Evolutionary conservation across 2,797 vertebrate species (phyloP).

Genomic region (Jordanella pulchra): DNA sequence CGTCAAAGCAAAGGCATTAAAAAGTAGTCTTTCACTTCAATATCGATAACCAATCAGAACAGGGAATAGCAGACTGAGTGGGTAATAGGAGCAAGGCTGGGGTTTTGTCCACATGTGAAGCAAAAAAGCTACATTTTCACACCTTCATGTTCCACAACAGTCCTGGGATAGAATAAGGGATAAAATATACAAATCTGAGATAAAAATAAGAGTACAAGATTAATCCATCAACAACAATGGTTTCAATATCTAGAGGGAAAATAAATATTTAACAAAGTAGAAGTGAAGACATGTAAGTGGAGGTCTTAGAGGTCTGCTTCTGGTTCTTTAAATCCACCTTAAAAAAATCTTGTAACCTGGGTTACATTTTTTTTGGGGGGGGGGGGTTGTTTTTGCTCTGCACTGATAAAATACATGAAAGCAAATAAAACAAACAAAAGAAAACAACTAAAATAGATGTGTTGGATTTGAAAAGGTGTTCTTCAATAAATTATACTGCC

Average conservation of each 20-base stretch:
- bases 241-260: slow-evolving; percentile 40
- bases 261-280: slow-evolving; percentile 23
- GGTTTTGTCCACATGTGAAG: slow-evolving; percentile 39
- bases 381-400: slow-evolving; percentile 16
- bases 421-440: background rate
- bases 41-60: slow-evolving; percentile 39
- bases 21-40: slow-evolving; percentile 24
- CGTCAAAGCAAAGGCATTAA: slow-evolving; percentile 47
- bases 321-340: slow-evolving; percentile 8
- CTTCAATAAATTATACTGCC: slow-evolving; percentile 79
- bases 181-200: slow-evolving; percentile 67
- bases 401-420: slow-evolving; percentile 20
- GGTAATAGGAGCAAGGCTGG: slow-evolving; percentile 27
- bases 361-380: slow-evolving; percentile 6
- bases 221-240: slow-evolving; percentile 62
- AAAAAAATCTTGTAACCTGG: slow-evolving; percentile 3
- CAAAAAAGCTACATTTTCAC: slow-evolving; percentile 46
- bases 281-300: slow-evolving; percentile 22
- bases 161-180: slow-evolving; percentile 65
- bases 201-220: slow-evolving; percentile 61
- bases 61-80: slow-evolving; percentile 31
- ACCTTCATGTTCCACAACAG: slow-evolving; percentile 65
- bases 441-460: slow-evolving; percentile 36
- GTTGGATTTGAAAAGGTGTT: slow-evolving; percentile 64
- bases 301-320: slow-evolving; percentile 1